Base-by-base conservation (phyloP, 2,797 vertebrate genomes). In the Leptodon cayanensis region DNA sequence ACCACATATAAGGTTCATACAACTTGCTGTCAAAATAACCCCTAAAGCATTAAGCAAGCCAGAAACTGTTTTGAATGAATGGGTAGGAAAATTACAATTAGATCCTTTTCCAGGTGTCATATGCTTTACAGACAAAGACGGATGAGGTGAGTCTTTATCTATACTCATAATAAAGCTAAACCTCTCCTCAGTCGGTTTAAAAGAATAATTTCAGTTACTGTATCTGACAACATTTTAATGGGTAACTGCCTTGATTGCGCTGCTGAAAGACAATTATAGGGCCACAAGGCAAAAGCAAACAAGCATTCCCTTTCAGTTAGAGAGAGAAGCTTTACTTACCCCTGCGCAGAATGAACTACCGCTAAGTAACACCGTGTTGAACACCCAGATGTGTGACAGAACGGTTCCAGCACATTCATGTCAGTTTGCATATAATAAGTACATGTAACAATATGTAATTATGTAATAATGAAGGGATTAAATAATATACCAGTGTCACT, bases 351-450 rank as follows among this genome's bases (percentile, higher is more conserved):
- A 49, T 15, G 16, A 78, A 29, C 13, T 42, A 54, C 9, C 16
- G 17, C 22, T n/a, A 58, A 71, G 20, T 17, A 58, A 62, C 25
- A 77, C 5, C 2, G 1, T 1, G 2, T 4, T 2, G 0, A 57
- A n/a, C 20, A 52, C 5, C 31, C 19, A 50, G 29, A 29, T 1
- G 4, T 18, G 39, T 44, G 52, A 52, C 26, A 50, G 44, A 62
- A 69, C 10, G 19, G 22, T 26, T 83, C 19, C 50, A 65, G 50
- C 9, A 54, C 6, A 9, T 54, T 72, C 11, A 39, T 71, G 87
- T 69, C 58, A 35, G 16, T 69, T 54, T 67, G 22, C 18, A 10
- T 47, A 11, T 9, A 42, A 7, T 29, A 66, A 59, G 11, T 33
- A n/a, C 5, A 1, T 17, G 4, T 10, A 74, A 76, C 52, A 84